phyloP scores from a whole-genome alignment of 1,140 invertebrate species.

The Colletes gigas region DNA sequence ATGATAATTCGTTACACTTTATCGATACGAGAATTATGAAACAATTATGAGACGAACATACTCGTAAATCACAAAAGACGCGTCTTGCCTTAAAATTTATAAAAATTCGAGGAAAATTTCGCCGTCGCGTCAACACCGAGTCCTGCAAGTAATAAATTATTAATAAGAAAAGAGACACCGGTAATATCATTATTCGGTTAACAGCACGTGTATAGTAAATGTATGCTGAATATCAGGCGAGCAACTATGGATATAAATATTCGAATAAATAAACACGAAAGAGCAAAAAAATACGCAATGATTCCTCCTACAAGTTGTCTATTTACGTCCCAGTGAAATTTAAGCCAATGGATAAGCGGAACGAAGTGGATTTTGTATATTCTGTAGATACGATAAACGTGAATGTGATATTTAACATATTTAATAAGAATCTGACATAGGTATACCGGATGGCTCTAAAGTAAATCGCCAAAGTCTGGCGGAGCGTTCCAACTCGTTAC shows the following conservation, averaged over 20 bases:
- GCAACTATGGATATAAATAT: constrained; percentile 23
- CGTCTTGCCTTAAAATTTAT: constrained; percentile 17
- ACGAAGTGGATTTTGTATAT: constrained; percentile 69
- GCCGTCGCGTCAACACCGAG: background rate
- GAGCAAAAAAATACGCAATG: background rate
- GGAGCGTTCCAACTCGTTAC: background rate
- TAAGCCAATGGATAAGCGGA: constrained; percentile 22
- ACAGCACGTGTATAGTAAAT: constrained; percentile 37
- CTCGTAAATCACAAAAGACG: background rate
- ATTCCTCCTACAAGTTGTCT: constrained; percentile 19
- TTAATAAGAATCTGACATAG: constrained; percentile 69
- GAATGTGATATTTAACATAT: constrained; percentile 77
- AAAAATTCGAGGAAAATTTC: background rate
- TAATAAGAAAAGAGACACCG: constrained; percentile 11
- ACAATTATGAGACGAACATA: no score
- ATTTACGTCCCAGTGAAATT: constrained; percentile 35
- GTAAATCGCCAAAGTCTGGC: constrained; percentile 23
- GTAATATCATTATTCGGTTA: constrained; percentile 14
- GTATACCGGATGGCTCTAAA: constrained; percentile 32
- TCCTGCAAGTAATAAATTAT: constrained; percentile 39
- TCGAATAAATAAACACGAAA: background rate
- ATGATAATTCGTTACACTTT: background rate
- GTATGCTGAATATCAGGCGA: constrained; percentile 18
- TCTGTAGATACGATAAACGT: constrained; percentile 76
- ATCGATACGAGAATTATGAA: no score